Evolutionary conservation across 2,888 invertebrate species (phyloP), one percentile per base, ranked within the genome.

Genomic region (Atrina japonica): DNA sequence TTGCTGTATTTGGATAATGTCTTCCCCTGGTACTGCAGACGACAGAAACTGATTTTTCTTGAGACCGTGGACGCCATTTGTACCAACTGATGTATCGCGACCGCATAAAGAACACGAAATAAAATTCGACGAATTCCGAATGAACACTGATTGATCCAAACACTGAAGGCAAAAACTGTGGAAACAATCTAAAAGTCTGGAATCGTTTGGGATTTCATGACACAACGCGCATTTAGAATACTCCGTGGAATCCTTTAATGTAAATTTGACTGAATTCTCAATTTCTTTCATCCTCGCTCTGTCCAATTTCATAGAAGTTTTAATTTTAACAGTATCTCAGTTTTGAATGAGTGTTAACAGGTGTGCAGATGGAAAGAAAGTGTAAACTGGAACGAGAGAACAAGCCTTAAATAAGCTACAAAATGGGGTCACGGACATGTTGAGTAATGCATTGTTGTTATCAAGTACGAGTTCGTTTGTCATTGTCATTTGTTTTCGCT

Each of bases 111-210:
- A n/a, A 35, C 61, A 61, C 35, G 27, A 29, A 0, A 61, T 61
- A 9, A 21, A 18, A 21, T 52, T 52, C 52, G 16, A 14, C 5
- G 25, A 25, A 7, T 21, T 23, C 52, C 25, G 21, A 7, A 16
- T 11, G 9, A 23, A 23, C 5, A 30, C 43, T 14, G 23, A 6
- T 16, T 45, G n/a, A 9, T 58, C 41, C 3, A 66, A 49, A 58
- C 66, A 66, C 25, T 25, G 23, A 23, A 47, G 25, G 49, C 66
- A 66, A 30, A 50, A 58, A 11, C 47, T 58, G 40, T 66, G 66
- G 25, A 45, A 35, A 58, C 66, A 66, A 25, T 58, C 49, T 30
- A 66, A 50, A n/a, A 47, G 35, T 9, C 45, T n/a, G n/a, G 47
- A 35, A 16, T 58, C 23, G 6, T 30, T 29, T n/a, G 66, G 66